These are phyloP conservation scores for Neoascia interrupta DNA, from an alignment of 2,888 invertebrate species.

Conservation along the genomic window DNA sequence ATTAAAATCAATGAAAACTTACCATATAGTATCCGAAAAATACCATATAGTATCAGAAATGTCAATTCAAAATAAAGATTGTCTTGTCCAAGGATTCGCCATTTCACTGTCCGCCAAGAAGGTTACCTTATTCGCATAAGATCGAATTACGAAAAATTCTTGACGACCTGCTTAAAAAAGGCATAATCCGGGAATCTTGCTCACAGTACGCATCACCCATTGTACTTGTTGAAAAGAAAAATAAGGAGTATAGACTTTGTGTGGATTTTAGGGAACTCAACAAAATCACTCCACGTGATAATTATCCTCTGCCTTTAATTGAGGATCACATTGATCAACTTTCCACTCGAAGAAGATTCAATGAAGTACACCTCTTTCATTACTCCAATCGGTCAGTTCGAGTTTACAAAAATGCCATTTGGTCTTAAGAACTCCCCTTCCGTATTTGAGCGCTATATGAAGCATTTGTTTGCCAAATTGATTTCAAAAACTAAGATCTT, in stretches of 20 bases:
- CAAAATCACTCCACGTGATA: slow-evolving; percentile 42
- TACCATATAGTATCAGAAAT: not conserved
- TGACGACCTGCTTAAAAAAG: slow-evolving; percentile 16
- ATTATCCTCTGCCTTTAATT: slow-evolving; percentile 56
- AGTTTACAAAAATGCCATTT: slow-evolving; percentile 61
- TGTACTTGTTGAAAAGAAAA: slow-evolving; percentile 31
- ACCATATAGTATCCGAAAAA: not conserved
- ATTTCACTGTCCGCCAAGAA: not conserved
- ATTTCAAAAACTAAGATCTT: not conserved
- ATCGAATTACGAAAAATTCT: slow-evolving; percentile 41
- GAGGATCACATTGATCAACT: slow-evolving; percentile 49
- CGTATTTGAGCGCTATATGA: not conserved
- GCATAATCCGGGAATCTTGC: slow-evolving; percentile 20
- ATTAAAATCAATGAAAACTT: not conserved
- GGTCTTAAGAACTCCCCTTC: slow-evolving; percentile 56
- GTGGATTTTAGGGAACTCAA: slow-evolving; percentile 56
- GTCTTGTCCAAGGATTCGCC: not conserved
- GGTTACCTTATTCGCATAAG: slow-evolving; percentile 39
- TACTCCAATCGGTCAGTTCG: slow-evolving; percentile 11
- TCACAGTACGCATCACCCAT: slow-evolving; percentile 60
- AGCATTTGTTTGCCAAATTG: slow-evolving; percentile 44
- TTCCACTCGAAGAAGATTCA: not conserved
- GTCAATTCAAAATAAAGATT: not conserved
- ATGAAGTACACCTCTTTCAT: slow-evolving; percentile 37
- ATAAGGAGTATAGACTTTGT: slow-evolving; percentile 28